phyloP scores from a whole-genome alignment of 1,140 invertebrate genomes.

The Caenorhabditis briggsae region DNA sequence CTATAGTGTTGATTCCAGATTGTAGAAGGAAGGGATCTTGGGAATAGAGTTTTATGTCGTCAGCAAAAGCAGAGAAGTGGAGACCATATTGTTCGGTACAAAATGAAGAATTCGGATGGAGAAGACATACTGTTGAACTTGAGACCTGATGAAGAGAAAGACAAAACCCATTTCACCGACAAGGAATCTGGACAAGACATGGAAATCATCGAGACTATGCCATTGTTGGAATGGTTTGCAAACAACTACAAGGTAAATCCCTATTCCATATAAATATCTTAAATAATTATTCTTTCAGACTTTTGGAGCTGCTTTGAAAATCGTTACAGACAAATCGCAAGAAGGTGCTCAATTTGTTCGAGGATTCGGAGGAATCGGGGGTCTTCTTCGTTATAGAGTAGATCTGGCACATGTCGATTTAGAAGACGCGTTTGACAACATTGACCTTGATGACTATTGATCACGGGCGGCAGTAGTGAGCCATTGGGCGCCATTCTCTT shows the following conservation, averaged over 20 bases:
- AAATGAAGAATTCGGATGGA: slow-evolving; percentile 90
- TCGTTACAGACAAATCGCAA: slow-evolving; percentile 98
- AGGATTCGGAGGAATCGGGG: slow-evolving; percentile 99
- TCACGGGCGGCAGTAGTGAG: slow-evolving; percentile 52
- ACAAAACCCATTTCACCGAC: slow-evolving; percentile 98
- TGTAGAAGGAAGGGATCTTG: too few relatives aligned
- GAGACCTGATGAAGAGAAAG: slow-evolving; percentile 97
- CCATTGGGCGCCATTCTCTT: slow-evolving; percentile 48
- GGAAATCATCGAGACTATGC: slow-evolving; percentile 95
- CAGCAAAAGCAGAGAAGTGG: too few relatives aligned
- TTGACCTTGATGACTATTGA: slow-evolving; percentile 77
- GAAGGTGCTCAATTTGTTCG: slow-evolving; percentile 99
- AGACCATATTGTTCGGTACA: slow-evolving; percentile 93
- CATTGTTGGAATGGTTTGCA: slow-evolving; percentile 97
- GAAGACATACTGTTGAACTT: slow-evolving; percentile 94
- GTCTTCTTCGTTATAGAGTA: slow-evolving; percentile 97
- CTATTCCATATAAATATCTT: neutral
- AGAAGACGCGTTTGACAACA: slow-evolving; percentile 73
- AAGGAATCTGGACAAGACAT: slow-evolving; percentile 97
- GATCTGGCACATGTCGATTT: slow-evolving; percentile 94
- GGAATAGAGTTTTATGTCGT: too few relatives aligned
- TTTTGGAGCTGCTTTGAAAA: slow-evolving; percentile 98
- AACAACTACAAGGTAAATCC: slow-evolving; percentile 91
- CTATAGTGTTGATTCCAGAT: too few relatives aligned
- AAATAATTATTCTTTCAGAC: slow-evolving; percentile 79